Percentiles rank a stretch among this genome's conserved stretches.
Conservation (phyloP, 2,113 vertebrate species). For the Irena cyanogastra region DNA sequence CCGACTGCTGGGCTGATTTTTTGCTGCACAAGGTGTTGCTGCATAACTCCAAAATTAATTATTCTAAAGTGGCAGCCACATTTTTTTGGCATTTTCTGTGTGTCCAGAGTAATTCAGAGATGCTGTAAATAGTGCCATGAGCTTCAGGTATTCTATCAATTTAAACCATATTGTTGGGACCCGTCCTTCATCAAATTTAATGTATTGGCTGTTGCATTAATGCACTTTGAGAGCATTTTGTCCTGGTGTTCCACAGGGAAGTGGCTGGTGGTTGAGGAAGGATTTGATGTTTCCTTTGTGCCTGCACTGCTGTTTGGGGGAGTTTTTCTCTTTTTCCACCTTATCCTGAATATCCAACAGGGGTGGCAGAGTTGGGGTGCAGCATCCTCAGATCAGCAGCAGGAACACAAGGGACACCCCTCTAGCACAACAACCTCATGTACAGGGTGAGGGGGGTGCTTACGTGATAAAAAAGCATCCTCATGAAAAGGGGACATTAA, state of each 20-base stretch:
- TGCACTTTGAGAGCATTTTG: background rate
- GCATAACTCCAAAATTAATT: background rate
- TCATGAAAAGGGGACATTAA: background rate
- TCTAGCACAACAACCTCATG: background rate
- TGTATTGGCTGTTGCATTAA: background rate
- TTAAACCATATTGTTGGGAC: background rate
- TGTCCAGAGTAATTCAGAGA: background rate
- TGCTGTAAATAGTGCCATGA: background rate
- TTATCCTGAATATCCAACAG: accelerated
- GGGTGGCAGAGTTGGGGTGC: background rate
- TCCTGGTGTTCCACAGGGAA: background rate
- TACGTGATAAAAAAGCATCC: background rate
- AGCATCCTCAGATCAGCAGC: background rate
- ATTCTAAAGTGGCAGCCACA: background rate
- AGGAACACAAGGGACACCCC: background rate
- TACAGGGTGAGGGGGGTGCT: background rate
- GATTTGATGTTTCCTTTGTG: background rate
- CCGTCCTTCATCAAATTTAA: background rate
- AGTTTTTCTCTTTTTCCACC: background rate
- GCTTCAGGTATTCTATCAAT: background rate
- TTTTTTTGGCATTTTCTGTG: background rate
- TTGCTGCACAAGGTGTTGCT: background rate
- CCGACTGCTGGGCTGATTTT: background rate
- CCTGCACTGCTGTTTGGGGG: background rate
- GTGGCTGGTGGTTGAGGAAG: background rate